A percentile compares a stretch with the other conserved stretches of the same genome.
Evolutionary conservation across 2,113 vertebrate species (phyloP).

Genomic region (Apistogramma diplotaenia): DNA sequence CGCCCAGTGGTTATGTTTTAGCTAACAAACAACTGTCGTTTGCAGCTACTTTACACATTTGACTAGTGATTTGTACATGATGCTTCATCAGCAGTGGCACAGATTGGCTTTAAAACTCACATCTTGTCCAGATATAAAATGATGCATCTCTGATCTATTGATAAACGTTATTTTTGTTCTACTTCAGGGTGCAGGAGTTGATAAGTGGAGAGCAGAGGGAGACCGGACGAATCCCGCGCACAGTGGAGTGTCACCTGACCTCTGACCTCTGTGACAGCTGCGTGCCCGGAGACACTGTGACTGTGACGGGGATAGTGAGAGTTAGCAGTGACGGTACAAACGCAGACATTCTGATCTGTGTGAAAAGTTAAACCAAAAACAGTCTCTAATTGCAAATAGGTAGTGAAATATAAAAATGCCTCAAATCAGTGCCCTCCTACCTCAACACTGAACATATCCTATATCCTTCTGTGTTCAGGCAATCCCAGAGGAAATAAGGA

Average conservation of each 20-base stretch:
- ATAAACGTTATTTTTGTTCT: neutral
- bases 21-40: too few relatives aligned
- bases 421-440: neutral
- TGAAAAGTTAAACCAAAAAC: neutral
- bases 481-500: conserved; percentile 87
- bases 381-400: neutral
- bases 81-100: neutral
- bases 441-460: neutral
- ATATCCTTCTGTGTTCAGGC: conserved; percentile 71
- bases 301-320: conserved; percentile 87
- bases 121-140: fast-evolving
- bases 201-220: conserved; percentile 91
- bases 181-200: conserved; percentile 89
- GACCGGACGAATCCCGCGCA: conserved; percentile 92
- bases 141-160: neutral
- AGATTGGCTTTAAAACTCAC: neutral
- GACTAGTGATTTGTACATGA: neutral
- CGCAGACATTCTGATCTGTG: neutral
- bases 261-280: conserved; percentile 96
- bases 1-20: too few relatives aligned
- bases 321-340: conserved; percentile 88
- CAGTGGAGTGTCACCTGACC: conserved; percentile 92
- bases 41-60: too few relatives aligned
- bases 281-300: conserved; percentile 92
- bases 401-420: neutral